Evolutionary conservation across 2,888 invertebrate species (phyloP), one percentile per base, ranked within the genome.

Genomic region (Volucella bombylans): DNA sequence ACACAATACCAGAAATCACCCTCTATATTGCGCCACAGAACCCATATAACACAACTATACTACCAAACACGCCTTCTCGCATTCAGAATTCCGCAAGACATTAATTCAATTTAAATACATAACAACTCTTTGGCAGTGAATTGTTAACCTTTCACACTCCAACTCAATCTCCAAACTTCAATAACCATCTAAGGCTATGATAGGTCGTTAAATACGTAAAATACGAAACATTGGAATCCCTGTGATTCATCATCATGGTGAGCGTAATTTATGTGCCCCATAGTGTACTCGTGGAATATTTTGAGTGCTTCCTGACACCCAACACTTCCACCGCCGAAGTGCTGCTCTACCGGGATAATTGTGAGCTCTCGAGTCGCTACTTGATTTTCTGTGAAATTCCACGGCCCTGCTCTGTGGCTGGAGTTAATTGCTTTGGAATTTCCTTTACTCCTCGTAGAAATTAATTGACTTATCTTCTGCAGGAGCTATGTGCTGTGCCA

Each of bases 341-440:
- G 69, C 31, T 31, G 31, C 73, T 79, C 82, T 69, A 61, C 14
- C 43, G 39, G 69, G 65, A 76, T 80, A 83, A 83, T 83, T 83
- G 80, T 62, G 45, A 43, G 65, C 45, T 61, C 71, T 80, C 45
- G 65, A 71, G n/a, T 64, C 18, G 68, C 50, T 68, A 39, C 57
- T 82, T 52, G 55, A 69, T 14, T 50, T 31, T 67, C 49, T 39
- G 57, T 76, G 47, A 38, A 50, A 65, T 79, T 78, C 39, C 31
- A 31, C 31, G 0, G 31, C 6, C 45, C 55, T 67, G 23, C 57
- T 73, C 52, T 73, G 73, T 12, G 74, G 80, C 55, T 74, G 69
- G 59, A 80, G 80, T 79, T 83, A 76, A 83, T 80, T 83, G 83
- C 80, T 83, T 80, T 80, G 69, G 80, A 65, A 83, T 69, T 74